Evolutionary conservation across 2,888 invertebrate genomes (phyloP), one percentile per base, ranked within the genome.

Genomic region (Dynastes hyllus): DNA sequence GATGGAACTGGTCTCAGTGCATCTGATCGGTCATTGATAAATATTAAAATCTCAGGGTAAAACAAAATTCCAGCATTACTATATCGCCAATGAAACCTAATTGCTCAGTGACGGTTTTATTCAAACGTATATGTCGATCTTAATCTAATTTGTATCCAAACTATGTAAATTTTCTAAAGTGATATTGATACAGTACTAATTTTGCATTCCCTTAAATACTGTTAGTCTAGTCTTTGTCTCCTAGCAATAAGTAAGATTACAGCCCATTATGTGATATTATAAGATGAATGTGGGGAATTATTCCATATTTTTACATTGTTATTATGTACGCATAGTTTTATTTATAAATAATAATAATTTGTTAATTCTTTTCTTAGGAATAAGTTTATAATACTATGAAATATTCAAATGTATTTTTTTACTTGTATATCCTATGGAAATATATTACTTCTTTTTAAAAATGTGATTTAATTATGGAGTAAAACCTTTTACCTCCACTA

Each of bases 1-100:
- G 93, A 94, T 83, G 91, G 90, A 40, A 93, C 93, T 1, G 89
- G 90, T 76, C 87, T 90, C 40, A 90, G 92, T 22, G 91, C 94
- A 1, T 92, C 92, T 0, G 92, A 92, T 84, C 85, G 90, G 51
- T 92, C 73, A 81, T 87, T 55, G 85, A 84, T 81, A 84, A 79
- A 79, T 55, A 67, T 50, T 58, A 80, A 80, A 22, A 16, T 53
- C 65, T 78, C 67, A 80, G 75, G 63, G 16, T 77, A 71, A 77
- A 50, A 51, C 29, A 75, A 78, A 65, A 75, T 75, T 55, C 22
- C 55, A 40, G 22, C 40, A 37, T 73, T 61, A 16, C 2, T 4
- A 73, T 40, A 75, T 55, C 11, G 45, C 45, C 11, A 45, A 45
- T 45, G 45, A 45, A 45, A 32, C 32, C 32, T 27, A 22, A 27